Percentiles rank a stretch among this genome's conserved stretches.
These are phyloP conservation scores for Drosophila obscura DNA, from an alignment of 1,140 invertebrate genomes.

Conservation along the genomic window DNA sequence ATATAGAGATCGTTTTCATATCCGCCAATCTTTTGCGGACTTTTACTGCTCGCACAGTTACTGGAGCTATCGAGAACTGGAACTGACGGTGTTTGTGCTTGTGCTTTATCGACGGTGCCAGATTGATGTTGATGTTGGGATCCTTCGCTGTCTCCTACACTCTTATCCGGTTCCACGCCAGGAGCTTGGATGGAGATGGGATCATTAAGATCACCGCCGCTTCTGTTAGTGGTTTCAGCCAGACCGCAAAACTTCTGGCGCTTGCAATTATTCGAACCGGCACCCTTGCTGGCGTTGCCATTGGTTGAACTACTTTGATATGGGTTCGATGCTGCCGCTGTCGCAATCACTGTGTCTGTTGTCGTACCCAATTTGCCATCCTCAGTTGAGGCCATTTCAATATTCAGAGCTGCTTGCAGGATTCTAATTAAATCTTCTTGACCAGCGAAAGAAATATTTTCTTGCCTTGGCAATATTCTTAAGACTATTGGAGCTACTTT, in stretches of 20 bases:
- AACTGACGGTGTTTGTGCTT: background rate
- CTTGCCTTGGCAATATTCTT: conserved; percentile 17
- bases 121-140: conserved; percentile 5
- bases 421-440: conserved; percentile 4
- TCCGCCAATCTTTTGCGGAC: conserved; percentile 6
- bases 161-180: background rate
- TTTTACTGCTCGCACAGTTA: conserved; percentile 5
- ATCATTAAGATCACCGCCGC: conserved; percentile 1
- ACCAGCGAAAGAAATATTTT: background rate
- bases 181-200: background rate
- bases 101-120: background rate
- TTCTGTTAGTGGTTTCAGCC: conserved; percentile 6
- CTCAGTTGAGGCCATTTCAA: conserved; percentile 56
- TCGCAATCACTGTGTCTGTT: conserved; percentile 5
- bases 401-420: background rate
- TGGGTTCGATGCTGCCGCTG: conserved; percentile 10
- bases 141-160: background rate
- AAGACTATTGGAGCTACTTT: conserved; percentile 35
- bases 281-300: background rate
- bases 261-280: conserved; percentile 26
- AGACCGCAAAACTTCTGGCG: conserved; percentile 25
- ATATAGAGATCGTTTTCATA: conserved; percentile 40
- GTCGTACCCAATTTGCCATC: conserved; percentile 24
- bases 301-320: conserved; percentile 3
- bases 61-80: too few species aligned